Evolutionary conservation across 2,113 vertebrate genomes (phyloP).

Genomic region (Rousettus leschenaultii): DNA sequence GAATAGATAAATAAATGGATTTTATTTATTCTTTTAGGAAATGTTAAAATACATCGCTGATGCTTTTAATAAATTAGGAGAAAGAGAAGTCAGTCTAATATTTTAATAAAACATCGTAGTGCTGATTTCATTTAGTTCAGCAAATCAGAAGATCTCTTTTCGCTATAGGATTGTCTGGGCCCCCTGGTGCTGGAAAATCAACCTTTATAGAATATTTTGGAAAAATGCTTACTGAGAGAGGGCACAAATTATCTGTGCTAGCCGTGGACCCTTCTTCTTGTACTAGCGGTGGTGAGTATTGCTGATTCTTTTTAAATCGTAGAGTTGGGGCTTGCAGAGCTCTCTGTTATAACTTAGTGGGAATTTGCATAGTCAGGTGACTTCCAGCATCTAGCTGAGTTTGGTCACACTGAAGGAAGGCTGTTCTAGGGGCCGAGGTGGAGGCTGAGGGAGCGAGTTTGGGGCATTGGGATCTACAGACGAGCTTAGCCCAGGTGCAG

Average conservation of each 20-base stretch:
- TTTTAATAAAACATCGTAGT: neutral
- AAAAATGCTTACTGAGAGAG: constrained; percentile 94
- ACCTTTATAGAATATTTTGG: constrained; percentile 98
- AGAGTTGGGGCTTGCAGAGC: neutral
- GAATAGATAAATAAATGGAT: neutral
- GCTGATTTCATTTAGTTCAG: neutral
- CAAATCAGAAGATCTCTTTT: constrained; percentile 19
- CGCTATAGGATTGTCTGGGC: constrained; percentile 92
- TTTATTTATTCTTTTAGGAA: constrained; percentile 4
- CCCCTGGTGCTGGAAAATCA: constrained; percentile 97
- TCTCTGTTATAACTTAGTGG: neutral
- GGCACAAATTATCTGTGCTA: constrained; percentile 93
- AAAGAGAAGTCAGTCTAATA: neutral
- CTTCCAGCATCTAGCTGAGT: neutral
- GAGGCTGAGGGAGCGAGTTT: neutral
- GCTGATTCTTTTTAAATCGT: neutral
- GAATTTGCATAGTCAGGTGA: neutral
- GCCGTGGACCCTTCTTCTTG: constrained; percentile 98
- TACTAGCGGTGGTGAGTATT: constrained; percentile 92
- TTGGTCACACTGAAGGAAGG: neutral
- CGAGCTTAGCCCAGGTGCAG: neutral
- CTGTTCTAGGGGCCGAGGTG: neutral
- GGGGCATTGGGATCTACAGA: neutral
- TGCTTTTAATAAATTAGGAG: neutral
- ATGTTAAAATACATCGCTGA: neutral